These are phyloP conservation scores for Mylabris phalerata DNA, from an alignment of 1,140 invertebrate genomes.

Conservation along the genomic window DNA sequence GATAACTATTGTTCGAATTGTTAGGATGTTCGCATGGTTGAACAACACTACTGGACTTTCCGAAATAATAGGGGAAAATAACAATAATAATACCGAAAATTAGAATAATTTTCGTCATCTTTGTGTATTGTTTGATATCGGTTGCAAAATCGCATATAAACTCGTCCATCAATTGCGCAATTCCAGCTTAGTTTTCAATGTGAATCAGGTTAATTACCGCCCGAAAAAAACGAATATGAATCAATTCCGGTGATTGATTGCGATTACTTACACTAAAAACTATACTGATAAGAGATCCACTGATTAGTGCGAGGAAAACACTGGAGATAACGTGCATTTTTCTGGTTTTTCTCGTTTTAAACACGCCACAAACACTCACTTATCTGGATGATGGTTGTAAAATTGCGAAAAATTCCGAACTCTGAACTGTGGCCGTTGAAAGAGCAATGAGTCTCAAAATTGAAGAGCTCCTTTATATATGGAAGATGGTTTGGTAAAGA, in stretches of 20 bases:
- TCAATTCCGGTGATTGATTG: too few relatives aligned
- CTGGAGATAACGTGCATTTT: conserved; percentile 14
- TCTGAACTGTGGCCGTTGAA: conserved; percentile 12
- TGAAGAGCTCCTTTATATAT: conserved; percentile 22
- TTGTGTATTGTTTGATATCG: background rate
- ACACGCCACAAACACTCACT: background rate
- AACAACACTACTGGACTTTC: conserved; percentile 8
- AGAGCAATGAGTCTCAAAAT: conserved; percentile 19
- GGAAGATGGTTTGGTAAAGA: conserved; percentile 21
- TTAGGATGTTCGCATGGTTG: background rate
- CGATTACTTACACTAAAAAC: conserved; percentile 24
- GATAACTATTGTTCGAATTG: background rate
- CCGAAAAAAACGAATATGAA: too few relatives aligned
- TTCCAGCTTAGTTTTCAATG: background rate
- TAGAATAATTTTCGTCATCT: conserved; percentile 2
- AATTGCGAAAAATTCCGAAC: conserved; percentile 1
- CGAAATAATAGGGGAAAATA: conserved; percentile 1
- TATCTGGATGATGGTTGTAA: background rate
- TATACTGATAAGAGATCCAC: conserved; percentile 24
- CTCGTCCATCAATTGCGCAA: background rate
- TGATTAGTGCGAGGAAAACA: conserved; percentile 20
- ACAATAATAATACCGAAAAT: conserved; percentile 4
- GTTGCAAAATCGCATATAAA: background rate
- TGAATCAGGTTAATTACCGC: too few relatives aligned
- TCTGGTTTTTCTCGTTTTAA: background rate